phyloP scores from a whole-genome alignment of 2,113 vertebrate genomes.

The Eptatretus burgeri region DNA sequence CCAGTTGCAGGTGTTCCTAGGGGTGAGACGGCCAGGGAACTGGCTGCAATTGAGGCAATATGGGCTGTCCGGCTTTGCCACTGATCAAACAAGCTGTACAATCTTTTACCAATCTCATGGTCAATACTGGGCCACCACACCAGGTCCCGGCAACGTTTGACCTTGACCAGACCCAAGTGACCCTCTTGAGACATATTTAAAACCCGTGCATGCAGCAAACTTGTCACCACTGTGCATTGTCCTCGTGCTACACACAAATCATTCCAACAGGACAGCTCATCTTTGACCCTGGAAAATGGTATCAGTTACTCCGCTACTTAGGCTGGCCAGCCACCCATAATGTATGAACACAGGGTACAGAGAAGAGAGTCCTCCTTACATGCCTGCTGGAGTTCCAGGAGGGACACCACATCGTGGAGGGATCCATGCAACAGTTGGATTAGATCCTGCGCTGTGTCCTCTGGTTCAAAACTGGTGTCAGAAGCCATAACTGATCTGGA shows the following conservation, averaged over 20 bases:
- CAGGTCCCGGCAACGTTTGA: neutral
- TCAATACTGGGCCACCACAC: neutral
- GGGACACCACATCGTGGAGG: too few species aligned
- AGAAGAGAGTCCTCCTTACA: too few species aligned
- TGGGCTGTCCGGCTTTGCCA: neutral
- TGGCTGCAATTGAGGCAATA: neutral
- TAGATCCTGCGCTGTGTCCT: too few species aligned
- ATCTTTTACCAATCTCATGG: neutral
- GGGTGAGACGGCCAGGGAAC: neutral
- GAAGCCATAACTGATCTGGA: too few species aligned
- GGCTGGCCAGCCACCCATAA: too few species aligned
- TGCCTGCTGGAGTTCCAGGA: too few species aligned
- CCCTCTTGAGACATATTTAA: neutral
- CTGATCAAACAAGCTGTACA: neutral
- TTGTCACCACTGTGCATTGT: neutral
- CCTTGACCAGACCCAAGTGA: slow-evolving; percentile 3
- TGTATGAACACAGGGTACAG: too few species aligned
- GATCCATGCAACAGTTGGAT: too few species aligned
- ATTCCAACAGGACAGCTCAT: slow-evolving; percentile 3
- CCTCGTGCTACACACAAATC: neutral
- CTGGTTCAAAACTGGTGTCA: too few species aligned
- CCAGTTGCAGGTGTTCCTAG: neutral
- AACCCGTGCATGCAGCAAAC: neutral
- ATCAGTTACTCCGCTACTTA: neutral
- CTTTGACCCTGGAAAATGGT: neutral